These are phyloP conservation scores for Drosophila nr. perissopoda DNA, from an alignment of 2,888 invertebrate genomes.

Conservation along the genomic window DNA sequence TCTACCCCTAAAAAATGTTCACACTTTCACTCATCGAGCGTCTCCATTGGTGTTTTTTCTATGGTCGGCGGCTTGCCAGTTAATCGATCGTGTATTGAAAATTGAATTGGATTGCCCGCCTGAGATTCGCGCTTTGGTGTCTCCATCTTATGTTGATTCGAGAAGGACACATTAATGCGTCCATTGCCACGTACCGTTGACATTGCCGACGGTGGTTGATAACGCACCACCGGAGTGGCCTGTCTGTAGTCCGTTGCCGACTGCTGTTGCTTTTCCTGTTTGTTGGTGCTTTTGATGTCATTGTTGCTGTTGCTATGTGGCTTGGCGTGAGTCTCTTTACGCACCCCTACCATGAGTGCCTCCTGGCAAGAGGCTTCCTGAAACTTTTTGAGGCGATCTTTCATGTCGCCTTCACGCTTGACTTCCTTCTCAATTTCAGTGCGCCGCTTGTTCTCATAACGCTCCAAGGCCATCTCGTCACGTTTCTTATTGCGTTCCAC, in stretches of 20 bases:
- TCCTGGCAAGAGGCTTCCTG: constrained; percentile 77
- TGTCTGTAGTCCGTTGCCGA: constrained; percentile 50
- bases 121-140: constrained; percentile 84
- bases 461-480: constrained; percentile 79
- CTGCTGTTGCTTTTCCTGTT: constrained; percentile 23
- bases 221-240: constrained; percentile 69
- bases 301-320: constrained; percentile 30
- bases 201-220: constrained; percentile 61
- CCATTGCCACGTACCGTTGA: constrained; percentile 75
- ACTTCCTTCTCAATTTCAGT: constrained; percentile 82
- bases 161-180: constrained; percentile 82
- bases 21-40: constrained; percentile 52
- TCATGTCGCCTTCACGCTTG: constrained; percentile 79
- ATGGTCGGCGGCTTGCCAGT: constrained; percentile 25
- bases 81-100: constrained; percentile 52
- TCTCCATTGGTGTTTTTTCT: constrained; percentile 52
- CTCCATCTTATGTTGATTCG: constrained; percentile 69
- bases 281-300: constrained; percentile 16
- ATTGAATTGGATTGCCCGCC: constrained; percentile 62
- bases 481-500: constrained; percentile 82
- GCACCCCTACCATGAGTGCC: constrained; percentile 77
- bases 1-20: background rate
- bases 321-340: constrained; percentile 74
- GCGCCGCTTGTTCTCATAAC: constrained; percentile 81
- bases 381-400: constrained; percentile 81